Evolutionary conservation across 2,888 invertebrate species (phyloP), one percentile per base, ranked within the genome.

Genomic region (Rhagium mordax): DNA sequence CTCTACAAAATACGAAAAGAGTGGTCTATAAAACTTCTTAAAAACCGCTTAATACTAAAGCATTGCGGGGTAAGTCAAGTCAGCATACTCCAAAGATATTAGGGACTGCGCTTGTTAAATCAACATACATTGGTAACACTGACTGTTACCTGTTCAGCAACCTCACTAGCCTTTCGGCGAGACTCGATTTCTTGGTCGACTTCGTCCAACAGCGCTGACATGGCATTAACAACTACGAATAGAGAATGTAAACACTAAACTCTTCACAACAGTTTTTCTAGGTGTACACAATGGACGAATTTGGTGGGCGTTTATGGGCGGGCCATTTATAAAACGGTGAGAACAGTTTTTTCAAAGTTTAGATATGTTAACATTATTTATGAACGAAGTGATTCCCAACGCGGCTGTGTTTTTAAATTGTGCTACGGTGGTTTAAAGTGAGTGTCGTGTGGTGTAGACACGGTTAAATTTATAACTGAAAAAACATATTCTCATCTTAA

Each of bases 191-290:
- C 92, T 87, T 93, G 93, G 89, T 93, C 93, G 90, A 94, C 94
- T 89, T 94, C 94, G 84, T 93, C 93, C 89, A 95, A 91, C 89
- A 95, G 92, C 88, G 93, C 94, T 87, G 94, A 92, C 90, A 94
- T 92, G 88, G 94, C 94, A 89, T 92, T 92, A 89, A 93, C 93
- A 91, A 94, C 94, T 94, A 92, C 87, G 87, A 82, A 87, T 82
- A 86, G 82, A 85, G 78, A 84, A 81, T 76, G 77, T 77, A 73
- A 78, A 79, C 72, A 60, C 73, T 77, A 71, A 57, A 70, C 70
- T 70, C 64, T 29, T 62, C 51, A 49, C 47, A 29, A 29, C 51
- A 51, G 15, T 33, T 24, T 24, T 16, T 49, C 15, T n/a, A 48
- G 33, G 53, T 65, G 29, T 67, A 51, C 67, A 57, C 18, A 3